Evolutionary conservation across 2,113 vertebrate genomes (phyloP).

Genomic region (Myrmophylax atrothorax): DNA sequence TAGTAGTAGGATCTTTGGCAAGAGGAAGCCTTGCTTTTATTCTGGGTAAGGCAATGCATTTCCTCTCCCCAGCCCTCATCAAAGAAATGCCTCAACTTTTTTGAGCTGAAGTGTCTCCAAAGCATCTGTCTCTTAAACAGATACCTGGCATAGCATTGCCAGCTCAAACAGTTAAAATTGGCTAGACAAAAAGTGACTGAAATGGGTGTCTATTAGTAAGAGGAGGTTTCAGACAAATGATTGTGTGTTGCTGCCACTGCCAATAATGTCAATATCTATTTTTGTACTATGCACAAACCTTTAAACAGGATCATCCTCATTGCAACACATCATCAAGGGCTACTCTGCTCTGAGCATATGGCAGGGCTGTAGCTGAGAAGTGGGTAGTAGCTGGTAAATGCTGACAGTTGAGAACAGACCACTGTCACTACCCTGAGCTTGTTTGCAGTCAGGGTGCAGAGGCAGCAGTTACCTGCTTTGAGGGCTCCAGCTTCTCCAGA

Average conservation of each 20-base stretch:
- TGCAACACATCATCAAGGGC: conserved; percentile 34
- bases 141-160: conserved; percentile 41
- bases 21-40: neutral
- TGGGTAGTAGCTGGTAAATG: neutral
- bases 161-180: conserved; percentile 44
- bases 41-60: conserved; percentile 34
- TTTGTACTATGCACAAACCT: neutral
- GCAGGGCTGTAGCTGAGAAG: neutral
- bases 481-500: neutral
- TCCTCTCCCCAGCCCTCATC: neutral
- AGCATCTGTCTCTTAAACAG: conserved; percentile 58
- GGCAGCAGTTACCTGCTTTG: conserved; percentile 37
- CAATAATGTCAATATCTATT: neutral
- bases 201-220: neutral
- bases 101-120: conserved; percentile 41
- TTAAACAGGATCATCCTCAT: neutral
- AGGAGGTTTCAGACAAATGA: neutral
- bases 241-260: neutral
- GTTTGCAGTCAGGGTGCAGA: neutral
- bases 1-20: neutral
- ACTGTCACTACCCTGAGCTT: neutral
- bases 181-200: conserved; percentile 31
- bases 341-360: conserved; percentile 17
- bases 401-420: neutral
- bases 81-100: conserved; percentile 47